These are phyloP conservation scores for Drosophila neutralis DNA, from an alignment of 2,888 invertebrate species.

Conservation along the genomic window DNA sequence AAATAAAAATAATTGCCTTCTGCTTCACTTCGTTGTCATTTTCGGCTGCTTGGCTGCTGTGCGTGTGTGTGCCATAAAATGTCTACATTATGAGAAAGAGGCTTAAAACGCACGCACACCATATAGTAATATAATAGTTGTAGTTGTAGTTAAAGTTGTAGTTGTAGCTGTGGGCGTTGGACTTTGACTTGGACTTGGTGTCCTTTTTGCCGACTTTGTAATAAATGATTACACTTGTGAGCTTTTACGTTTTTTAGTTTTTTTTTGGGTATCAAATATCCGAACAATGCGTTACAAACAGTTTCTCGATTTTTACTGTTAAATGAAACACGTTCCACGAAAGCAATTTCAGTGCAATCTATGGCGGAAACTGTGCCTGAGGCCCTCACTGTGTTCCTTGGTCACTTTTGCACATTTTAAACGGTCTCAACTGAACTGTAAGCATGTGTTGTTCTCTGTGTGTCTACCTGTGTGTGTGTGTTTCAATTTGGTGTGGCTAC, in stretches of 20 bases:
- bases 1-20: conserved; percentile 84
- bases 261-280: conserved; percentile 48
- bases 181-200: conserved; percentile 1
- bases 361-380: conserved; percentile 52
- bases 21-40: conserved; percentile 77
- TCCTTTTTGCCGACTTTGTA: conserved; percentile 33
- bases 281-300: conserved; percentile 58
- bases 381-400: conserved; percentile 37
- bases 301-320: conserved; percentile 66
- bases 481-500: conserved; percentile 67
- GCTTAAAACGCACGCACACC: conserved; percentile 72
- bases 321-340: conserved; percentile 81
- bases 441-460: conserved; percentile 7
- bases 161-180: conserved; percentile 2
- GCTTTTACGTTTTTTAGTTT: neutral
- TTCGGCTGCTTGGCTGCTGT: conserved; percentile 47
- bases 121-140: conserved; percentile 17
- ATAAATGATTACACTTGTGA: conserved; percentile 56
- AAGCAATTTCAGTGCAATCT: conserved; percentile 79
- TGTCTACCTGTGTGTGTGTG: conserved; percentile 12
- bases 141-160: conserved; percentile 13
- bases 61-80: conserved; percentile 59
- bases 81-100: conserved; percentile 65
- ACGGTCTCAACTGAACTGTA: conserved; percentile 25
- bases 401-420: conserved; percentile 61